A percentile compares a stretch with the other conserved stretches of the same genome.
Evolutionary conservation across 2,113 vertebrate species (phyloP).

Genomic region (Stomatorhinus ivindoensis): DNA sequence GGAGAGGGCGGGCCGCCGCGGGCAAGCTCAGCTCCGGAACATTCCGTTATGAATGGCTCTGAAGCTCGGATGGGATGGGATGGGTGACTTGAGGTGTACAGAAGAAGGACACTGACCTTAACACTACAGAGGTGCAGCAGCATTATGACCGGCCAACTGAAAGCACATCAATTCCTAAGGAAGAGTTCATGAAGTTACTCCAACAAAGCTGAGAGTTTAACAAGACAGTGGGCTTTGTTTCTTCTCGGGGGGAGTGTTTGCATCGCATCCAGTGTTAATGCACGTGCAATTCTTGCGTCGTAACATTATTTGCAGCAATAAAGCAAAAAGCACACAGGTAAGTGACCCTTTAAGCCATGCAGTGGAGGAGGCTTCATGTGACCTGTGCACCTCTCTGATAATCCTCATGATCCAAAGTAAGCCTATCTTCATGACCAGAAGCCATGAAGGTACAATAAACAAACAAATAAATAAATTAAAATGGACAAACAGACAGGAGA

Average conservation of each 20-base stretch:
- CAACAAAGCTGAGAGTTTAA: background rate
- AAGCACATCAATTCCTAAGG: slow-evolving; percentile 91
- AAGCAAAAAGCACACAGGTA: background rate
- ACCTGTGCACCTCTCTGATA: background rate
- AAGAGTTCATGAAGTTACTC: slow-evolving; percentile 81
- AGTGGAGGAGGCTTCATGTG: background rate
- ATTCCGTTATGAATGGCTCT: background rate
- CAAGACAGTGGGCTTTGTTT: slow-evolving; percentile 1
- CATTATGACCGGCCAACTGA: slow-evolving; percentile 92
- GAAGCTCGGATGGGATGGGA: slow-evolving; percentile 11
- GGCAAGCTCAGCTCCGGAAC: background rate
- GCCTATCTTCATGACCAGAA: background rate
- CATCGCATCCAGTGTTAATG: background rate
- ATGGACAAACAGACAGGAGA: background rate
- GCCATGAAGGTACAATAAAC: background rate
- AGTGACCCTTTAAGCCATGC: background rate
- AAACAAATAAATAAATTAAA: background rate
- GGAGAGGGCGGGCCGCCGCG: background rate
- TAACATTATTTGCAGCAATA: background rate
- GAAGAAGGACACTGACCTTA: slow-evolving; percentile 66
- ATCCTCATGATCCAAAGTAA: too few species aligned
- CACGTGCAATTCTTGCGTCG: background rate
- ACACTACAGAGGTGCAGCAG: slow-evolving; percentile 99
- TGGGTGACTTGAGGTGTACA: background rate
- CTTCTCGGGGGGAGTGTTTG: background rate